These are phyloP conservation scores for Cyrtodaria siliqua DNA, from an alignment of 2,888 invertebrate genomes.

Conservation along the genomic window DNA sequence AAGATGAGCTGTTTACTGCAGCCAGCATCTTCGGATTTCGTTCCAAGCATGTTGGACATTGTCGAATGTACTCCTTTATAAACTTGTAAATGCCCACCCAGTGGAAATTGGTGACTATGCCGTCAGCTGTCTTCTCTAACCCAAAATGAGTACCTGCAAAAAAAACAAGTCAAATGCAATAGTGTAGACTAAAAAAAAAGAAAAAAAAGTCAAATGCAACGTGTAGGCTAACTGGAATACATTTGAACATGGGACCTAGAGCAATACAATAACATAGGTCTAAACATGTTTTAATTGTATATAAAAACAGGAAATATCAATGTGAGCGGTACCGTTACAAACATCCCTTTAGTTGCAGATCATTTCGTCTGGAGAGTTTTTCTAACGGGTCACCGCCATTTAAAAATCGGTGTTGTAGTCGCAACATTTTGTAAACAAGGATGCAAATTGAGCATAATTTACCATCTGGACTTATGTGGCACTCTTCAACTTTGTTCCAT, in stretches of 20 bases:
- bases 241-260: no score
- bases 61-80: constrained; percentile 50
- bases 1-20: neutral
- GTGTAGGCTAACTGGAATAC: no score
- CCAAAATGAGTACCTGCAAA: constrained; percentile 54
- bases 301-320: no score
- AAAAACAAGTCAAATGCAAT: no score
- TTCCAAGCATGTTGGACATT: constrained; percentile 48
- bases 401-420: neutral
- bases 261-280: no score
- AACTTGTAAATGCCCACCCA: constrained; percentile 61
- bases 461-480: constrained; percentile 53
- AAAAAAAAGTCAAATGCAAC: no score
- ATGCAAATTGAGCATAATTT: neutral
- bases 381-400: constrained; percentile 21
- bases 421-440: neutral
- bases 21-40: constrained; percentile 44
- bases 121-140: constrained; percentile 55
- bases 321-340: no score
- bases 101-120: constrained; percentile 46
- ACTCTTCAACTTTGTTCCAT: constrained; percentile 38
- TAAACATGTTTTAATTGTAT: no score
- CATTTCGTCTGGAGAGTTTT: constrained; percentile 1
- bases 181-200: no score
- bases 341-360: no score